A percentile compares a stretch with the other conserved stretches of the same genome.
Conservation (phyloP, 1,140 invertebrate species). For the Drosophila elegans region DNA sequence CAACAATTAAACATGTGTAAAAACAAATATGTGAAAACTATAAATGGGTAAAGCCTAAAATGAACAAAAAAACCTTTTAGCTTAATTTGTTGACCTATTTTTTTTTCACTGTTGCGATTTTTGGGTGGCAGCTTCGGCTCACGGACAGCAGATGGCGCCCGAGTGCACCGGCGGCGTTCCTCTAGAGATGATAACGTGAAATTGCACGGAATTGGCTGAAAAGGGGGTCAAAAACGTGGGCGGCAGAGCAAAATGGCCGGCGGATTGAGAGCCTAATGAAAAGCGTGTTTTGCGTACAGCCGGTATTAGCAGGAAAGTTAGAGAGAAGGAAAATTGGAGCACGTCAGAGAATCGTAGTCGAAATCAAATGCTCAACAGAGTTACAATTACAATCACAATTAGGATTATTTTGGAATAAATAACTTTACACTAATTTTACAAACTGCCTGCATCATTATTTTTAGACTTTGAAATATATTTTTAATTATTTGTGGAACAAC, state of each 20-base stretch:
- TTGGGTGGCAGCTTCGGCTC: conserved; percentile 6
- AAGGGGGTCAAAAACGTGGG: not conserved
- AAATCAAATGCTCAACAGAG: not conserved
- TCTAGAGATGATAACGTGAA: conserved; percentile 35
- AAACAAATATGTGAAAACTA: too few relatives aligned
- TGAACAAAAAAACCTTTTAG: too few relatives aligned
- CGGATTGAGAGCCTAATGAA: conserved; percentile 17
- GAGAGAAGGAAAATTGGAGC: too few relatives aligned
- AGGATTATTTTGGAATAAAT: too few relatives aligned
- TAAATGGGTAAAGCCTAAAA: too few relatives aligned
- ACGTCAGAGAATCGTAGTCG: not conserved
- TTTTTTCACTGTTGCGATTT: not conserved
- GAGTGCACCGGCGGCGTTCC: conserved; percentile 2
- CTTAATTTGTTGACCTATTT: not conserved
- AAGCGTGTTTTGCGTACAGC: conserved; percentile 5
- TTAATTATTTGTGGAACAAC: too few relatives aligned
- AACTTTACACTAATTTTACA: too few relatives aligned
- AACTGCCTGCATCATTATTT: too few relatives aligned
- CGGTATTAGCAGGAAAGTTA: not conserved
- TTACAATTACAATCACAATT: too few relatives aligned
- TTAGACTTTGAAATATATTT: too few relatives aligned
- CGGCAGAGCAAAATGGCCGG: too few relatives aligned
- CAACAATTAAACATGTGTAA: too few relatives aligned
- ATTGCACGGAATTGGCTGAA: conserved; percentile 23
- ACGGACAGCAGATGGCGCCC: conserved; percentile 60